Evolutionary conservation across 2,113 vertebrate species (phyloP).

Genomic region (Glaucomys volans): DNA sequence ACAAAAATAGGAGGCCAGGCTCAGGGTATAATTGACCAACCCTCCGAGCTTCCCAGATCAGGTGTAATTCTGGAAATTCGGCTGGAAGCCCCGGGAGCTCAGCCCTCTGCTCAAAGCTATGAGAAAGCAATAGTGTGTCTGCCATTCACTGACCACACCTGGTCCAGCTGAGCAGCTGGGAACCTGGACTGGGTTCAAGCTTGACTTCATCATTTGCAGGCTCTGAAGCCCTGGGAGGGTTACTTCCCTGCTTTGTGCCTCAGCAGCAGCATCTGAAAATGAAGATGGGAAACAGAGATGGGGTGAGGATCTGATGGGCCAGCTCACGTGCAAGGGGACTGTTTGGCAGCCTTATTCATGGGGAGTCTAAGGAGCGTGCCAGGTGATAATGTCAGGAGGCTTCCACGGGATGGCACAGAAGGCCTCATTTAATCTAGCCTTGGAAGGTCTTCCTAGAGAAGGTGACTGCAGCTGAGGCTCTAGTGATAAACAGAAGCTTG

Average conservation of each 20-base stretch:
- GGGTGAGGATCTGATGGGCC: background rate
- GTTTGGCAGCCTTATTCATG: background rate
- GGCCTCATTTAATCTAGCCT: background rate
- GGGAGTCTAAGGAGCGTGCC: background rate
- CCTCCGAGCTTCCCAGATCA: background rate
- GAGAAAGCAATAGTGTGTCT: background rate
- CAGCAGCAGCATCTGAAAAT: background rate
- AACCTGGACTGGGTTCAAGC: background rate
- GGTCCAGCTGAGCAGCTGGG: background rate
- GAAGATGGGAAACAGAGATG: background rate
- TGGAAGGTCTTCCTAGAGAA: conserved; percentile 31
- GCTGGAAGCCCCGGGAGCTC: background rate
- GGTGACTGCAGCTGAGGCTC: background rate
- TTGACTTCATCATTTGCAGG: background rate
- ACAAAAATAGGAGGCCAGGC: background rate
- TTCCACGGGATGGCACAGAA: background rate
- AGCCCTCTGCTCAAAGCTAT: background rate
- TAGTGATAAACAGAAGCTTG: background rate
- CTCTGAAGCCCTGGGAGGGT: background rate
- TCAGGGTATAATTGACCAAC: background rate
- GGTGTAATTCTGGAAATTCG: background rate
- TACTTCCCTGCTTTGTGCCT: background rate
- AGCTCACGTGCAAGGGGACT: background rate
- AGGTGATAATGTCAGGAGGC: background rate
- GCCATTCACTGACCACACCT: background rate